These are phyloP conservation scores for Tetraodon nigroviridis DNA, from an alignment of 2,113 vertebrate genomes.

Conservation along the genomic window DNA sequence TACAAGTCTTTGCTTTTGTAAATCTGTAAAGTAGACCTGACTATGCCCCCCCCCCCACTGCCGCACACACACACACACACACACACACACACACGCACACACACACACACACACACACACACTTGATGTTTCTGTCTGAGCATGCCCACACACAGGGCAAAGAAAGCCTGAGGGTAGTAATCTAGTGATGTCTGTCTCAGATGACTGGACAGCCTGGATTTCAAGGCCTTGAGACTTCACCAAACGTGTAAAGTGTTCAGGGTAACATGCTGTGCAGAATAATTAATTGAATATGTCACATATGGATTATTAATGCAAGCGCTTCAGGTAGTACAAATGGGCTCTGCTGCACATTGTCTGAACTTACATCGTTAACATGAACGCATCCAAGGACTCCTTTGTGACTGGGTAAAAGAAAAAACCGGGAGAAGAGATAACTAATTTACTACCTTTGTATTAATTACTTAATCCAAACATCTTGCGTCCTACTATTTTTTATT, in stretches of 20 bases:
- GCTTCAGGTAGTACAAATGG: slow-evolving; percentile 63
- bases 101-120: no score
- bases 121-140: neutral
- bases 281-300: slow-evolving; percentile 62
- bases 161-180: slow-evolving; percentile 50
- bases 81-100: no score
- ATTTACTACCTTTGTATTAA: slow-evolving; percentile 62
- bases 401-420: slow-evolving; percentile 49
- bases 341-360: slow-evolving; percentile 32
- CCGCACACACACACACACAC: no score
- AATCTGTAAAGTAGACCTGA: no score
- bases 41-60: no score
- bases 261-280: slow-evolving; percentile 50
- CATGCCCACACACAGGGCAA: slow-evolving; percentile 43
- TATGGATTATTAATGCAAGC: slow-evolving; percentile 64
- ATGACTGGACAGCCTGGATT: slow-evolving; percentile 38
- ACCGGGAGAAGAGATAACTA: slow-evolving; percentile 51
- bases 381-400: slow-evolving; percentile 46
- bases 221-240: slow-evolving; percentile 40
- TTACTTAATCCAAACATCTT: no score
- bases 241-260: slow-evolving; percentile 42
- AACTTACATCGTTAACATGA: slow-evolving; percentile 62
- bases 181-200: slow-evolving; percentile 44
- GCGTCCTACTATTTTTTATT: no score
- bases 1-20: no score